Evolutionary conservation across 2,888 invertebrate species (phyloP), one percentile per base, ranked within the genome.

Genomic region (Dynastes maya): DNA sequence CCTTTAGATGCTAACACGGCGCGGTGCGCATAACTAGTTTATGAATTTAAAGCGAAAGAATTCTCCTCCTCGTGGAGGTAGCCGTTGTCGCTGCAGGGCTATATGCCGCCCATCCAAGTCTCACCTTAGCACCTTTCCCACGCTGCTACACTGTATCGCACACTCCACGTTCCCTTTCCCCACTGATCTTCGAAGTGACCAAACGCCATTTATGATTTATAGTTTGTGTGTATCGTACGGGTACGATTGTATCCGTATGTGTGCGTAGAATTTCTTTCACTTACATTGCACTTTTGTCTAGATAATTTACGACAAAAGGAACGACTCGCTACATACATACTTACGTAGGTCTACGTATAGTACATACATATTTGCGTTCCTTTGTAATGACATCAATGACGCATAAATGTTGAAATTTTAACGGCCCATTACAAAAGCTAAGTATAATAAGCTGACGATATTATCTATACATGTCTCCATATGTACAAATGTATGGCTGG

Each of bases 91-190:
- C 79, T 70, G 67, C 61, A 75, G 68, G 78, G 79, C 76, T 63
- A 61, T 27, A 67, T 79, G 76, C 81, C 82, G 83, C 83, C 83
- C 82, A 83, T 82, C 79, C 79, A 76, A 80, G 78, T 80, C 82
- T 84, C 84, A 84, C 82, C 83, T 83, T 81, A 80, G 81, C 83
- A 83, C 84, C 83, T 83, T 84, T 84, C 84, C 83, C 84, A 84
- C 84, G 84, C 83, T 84, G 80, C 81, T 82, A 82, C 81, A 82
- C 83, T 81, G 82, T 83, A 83, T 83, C 82, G 83, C 82, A 83
- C 83, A 80, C 80, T 77, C 67, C 67, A 77, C 77, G 82, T 79
- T 74, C 80, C 78, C 78, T 80, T 80, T 80, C 79, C 80, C 80
- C 82, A 79, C 78, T 79, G 76, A 80, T 72, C 77, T 76, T 74